Conservation (phyloP, 1,140 invertebrate species). For the Rhopalosiphum padi region DNA sequence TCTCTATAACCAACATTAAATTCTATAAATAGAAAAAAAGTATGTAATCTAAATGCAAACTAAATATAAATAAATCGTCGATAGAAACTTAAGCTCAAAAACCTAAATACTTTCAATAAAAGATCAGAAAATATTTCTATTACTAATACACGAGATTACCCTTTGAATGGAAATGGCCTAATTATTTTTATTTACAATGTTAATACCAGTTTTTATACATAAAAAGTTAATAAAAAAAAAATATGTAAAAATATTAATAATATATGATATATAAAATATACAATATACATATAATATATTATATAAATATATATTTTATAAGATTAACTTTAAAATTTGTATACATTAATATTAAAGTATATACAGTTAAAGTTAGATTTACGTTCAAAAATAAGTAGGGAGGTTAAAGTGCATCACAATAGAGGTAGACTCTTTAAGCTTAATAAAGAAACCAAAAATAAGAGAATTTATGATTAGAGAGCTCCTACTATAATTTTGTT, state of each 20-base stretch:
- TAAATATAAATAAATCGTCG: constrained; percentile 10
- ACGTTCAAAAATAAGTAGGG: constrained; percentile 29
- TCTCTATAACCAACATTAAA: background rate
- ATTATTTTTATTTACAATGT: constrained; percentile 41
- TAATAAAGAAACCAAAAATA: background rate
- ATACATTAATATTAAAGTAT: background rate
- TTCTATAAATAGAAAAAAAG: constrained; percentile 39
- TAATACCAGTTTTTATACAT: constrained; percentile 22
- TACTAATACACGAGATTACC: background rate
- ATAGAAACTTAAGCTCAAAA: constrained; percentile 28
- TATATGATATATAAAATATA: background rate
- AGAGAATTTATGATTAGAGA: background rate
- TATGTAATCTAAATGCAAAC: constrained; percentile 6
- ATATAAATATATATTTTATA: background rate
- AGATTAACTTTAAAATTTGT: constrained; percentile 26
- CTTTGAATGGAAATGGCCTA: constrained; percentile 41
- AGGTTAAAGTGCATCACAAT: background rate
- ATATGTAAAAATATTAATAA: constrained; percentile 46
- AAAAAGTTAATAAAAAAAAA: constrained; percentile 41
- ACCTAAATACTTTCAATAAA: constrained; percentile 16
- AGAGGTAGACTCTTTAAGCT: constrained; percentile 22
- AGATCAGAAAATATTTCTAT: background rate
- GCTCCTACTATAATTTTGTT: background rate
- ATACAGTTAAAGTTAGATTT: background rate
- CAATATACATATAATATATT: background rate